These are phyloP conservation scores for Argya squamiceps DNA, from an alignment of 2,797 vertebrate species.

Conservation along the genomic window DNA sequence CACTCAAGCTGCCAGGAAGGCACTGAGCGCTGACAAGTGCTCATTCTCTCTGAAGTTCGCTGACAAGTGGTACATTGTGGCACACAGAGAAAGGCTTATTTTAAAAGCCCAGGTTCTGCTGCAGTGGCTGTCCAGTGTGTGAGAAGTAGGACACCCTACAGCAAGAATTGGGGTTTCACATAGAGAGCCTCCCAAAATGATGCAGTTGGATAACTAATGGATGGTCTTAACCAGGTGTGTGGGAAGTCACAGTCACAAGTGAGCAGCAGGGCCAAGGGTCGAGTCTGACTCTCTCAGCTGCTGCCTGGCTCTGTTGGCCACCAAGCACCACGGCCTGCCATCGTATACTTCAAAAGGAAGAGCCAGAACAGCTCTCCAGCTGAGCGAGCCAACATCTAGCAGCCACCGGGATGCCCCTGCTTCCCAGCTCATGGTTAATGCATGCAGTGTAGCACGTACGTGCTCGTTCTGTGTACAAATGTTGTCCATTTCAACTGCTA, in stretches of 20 bases:
- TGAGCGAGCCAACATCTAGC: neutral
- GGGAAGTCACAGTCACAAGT: neutral
- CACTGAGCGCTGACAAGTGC: neutral
- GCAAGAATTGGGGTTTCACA: rapidly evolving
- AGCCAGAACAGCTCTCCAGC: neutral
- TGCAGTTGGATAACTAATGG: neutral
- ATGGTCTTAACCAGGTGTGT: neutral
- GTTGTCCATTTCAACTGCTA: neutral
- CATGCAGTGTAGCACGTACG: rapidly evolving
- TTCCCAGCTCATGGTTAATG: neutral
- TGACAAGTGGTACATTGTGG: neutral
- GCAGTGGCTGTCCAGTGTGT: neutral
- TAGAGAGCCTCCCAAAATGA: neutral
- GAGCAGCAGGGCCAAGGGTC: neutral
- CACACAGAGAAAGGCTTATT: neutral
- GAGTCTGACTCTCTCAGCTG: rapidly evolving
- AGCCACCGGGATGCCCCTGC: neutral
- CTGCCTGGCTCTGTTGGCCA: neutral
- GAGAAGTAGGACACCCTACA: neutral
- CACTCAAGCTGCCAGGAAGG: neutral
- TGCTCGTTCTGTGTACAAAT: neutral
- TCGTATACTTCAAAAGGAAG: neutral
- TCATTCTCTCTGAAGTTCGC: neutral
- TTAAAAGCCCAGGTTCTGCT: neutral
- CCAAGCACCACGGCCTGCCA: neutral